A percentile compares a stretch with the other conserved stretches of the same genome.
Conservation (phyloP, 2,797 vertebrate species). For the Bradypus variegatus region DNA sequence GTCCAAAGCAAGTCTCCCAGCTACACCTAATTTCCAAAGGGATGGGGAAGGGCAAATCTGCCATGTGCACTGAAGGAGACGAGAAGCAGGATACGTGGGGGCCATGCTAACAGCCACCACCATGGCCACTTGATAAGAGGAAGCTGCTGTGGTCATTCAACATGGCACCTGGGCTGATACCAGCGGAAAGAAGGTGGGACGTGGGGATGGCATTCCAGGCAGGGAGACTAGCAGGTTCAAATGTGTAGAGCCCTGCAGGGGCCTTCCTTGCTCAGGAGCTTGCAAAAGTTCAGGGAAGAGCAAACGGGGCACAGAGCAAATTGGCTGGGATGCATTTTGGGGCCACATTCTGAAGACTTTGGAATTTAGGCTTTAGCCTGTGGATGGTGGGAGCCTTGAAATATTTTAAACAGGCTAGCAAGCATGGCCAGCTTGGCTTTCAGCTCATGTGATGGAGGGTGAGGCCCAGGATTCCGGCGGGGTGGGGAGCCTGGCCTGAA, state of each 20-base stretch:
- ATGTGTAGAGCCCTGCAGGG: no score
- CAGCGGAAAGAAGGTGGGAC: background rate
- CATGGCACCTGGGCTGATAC: background rate
- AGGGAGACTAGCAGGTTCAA: background rate
- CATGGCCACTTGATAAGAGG: background rate
- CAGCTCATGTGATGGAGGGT: background rate
- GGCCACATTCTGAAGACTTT: background rate
- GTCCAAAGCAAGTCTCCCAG: background rate
- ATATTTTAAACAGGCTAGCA: background rate
- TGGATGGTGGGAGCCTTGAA: background rate
- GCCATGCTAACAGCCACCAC: background rate
- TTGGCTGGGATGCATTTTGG: background rate
- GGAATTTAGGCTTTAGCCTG: background rate
- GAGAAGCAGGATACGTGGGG: background rate
- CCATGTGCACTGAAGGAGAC: background rate
- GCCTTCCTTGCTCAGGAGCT: background rate
- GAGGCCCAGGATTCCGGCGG: background rate
- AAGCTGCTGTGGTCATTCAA: background rate
- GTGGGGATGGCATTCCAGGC: background rate
- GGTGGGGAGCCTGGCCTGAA: background rate
- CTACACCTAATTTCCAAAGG: no score
- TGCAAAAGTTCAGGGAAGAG: background rate
- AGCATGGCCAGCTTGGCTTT: background rate
- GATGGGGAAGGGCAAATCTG: background rate
- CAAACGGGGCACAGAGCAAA: accelerated